These are phyloP conservation scores for Bombus fervidus DNA, from an alignment of 1,140 invertebrate genomes.

Conservation along the genomic window DNA sequence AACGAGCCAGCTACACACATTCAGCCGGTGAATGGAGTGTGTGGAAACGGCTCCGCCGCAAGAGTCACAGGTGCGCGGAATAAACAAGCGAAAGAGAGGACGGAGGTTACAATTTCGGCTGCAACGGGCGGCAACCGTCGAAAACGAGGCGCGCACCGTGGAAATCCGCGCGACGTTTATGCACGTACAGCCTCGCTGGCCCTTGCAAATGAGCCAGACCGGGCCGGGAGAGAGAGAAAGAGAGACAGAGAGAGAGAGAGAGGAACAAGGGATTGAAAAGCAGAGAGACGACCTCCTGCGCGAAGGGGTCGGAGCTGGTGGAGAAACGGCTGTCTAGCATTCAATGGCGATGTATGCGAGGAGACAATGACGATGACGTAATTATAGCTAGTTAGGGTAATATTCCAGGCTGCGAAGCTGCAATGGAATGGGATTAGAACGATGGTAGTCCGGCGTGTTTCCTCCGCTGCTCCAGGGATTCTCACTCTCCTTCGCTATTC, in stretches of 20 bases:
- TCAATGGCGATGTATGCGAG: conserved; percentile 64
- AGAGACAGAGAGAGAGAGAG: background rate
- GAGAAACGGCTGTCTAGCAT: conserved; percentile 63
- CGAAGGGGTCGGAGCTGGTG: conserved; percentile 7
- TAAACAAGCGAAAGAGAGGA: conserved; percentile 11
- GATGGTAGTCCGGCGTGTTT: conserved; percentile 16
- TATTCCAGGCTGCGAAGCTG: conserved; percentile 71
- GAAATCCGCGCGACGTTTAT: background rate
- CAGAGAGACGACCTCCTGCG: background rate
- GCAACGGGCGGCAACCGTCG: background rate
- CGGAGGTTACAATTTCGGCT: background rate
- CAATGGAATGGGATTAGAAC: conserved; percentile 68
- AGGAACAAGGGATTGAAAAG: background rate
- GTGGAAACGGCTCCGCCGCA: conserved; percentile 1
- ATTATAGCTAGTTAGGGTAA: conserved; percentile 79
- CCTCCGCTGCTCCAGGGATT: background rate
- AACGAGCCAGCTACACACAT: conserved; percentile 22
- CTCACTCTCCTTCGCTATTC: background rate
- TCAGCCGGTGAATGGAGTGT: background rate
- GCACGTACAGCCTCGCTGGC: background rate
- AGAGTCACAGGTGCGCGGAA: conserved; percentile 32
- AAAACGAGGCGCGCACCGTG: background rate
- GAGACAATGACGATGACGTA: conserved; percentile 79
- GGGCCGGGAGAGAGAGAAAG: too few relatives aligned
- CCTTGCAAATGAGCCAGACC: background rate